These are phyloP conservation scores for Eira barbara DNA, from an alignment of 2,113 vertebrate species.

Conservation along the genomic window DNA sequence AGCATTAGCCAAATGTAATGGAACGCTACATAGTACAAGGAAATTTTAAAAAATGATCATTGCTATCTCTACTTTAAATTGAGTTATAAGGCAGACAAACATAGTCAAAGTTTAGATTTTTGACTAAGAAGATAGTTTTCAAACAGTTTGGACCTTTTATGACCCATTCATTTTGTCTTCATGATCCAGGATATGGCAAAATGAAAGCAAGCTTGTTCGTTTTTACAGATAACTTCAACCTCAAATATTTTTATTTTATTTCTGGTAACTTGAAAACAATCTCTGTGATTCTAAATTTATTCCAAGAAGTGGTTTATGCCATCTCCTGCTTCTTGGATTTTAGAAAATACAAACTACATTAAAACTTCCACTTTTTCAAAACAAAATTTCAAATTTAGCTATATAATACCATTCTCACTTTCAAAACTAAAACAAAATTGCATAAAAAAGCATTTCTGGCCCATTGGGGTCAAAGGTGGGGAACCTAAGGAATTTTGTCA, in stretches of 20 bases:
- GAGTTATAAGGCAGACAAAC: not conserved
- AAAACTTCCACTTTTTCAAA: not conserved
- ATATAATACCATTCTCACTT: not conserved
- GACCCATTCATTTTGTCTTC: not conserved
- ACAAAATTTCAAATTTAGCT: constrained; percentile 1
- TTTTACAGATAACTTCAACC: not conserved
- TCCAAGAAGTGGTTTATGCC: not conserved
- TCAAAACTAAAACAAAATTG: not conserved
- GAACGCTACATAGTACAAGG: not conserved
- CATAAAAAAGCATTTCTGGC: not conserved
- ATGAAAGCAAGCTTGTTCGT: not conserved
- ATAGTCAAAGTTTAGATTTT: not conserved
- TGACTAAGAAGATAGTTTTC: not conserved
- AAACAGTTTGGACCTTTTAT: not conserved
- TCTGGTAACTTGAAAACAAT: not conserved
- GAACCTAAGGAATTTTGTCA: not conserved
- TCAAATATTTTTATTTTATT: not conserved
- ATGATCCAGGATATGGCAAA: not conserved
- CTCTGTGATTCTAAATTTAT: not conserved
- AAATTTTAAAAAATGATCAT: not conserved
- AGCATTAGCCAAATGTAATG: not conserved
- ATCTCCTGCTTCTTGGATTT: constrained; percentile 6
- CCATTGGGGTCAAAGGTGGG: no score
- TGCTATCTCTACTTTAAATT: not conserved
- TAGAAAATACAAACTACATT: not conserved